Percentiles rank a stretch among this genome's conserved stretches.
Conservation (phyloP, 2,113 vertebrate genomes). For the Chaetodon trifascialis region DNA sequence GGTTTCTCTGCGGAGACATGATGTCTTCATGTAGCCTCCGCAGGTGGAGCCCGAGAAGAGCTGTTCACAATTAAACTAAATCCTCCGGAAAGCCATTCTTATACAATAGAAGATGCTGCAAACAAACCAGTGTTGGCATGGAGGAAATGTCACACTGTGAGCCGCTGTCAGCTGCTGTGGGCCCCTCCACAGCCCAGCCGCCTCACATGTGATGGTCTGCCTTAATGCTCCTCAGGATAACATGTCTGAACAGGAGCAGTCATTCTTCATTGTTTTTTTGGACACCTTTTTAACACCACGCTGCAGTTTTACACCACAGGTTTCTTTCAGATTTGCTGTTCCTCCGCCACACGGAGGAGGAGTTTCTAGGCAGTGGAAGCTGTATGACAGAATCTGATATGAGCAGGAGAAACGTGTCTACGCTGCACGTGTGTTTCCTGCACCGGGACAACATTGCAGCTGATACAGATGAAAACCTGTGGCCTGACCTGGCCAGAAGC, state of each 20-base stretch:
- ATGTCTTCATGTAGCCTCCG: background rate
- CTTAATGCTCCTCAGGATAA: background rate
- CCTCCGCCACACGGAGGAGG: background rate
- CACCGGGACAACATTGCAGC: background rate
- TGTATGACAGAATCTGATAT: conserved; percentile 13
- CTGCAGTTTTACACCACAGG: background rate
- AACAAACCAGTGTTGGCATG: background rate
- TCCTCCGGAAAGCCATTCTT: background rate
- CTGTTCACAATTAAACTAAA: conserved; percentile 15
- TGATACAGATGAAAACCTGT: conserved; percentile 4
- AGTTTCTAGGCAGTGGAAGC: background rate
- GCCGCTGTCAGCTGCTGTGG: background rate
- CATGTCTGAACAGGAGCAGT: background rate
- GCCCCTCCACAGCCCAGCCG: background rate
- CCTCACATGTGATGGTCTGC: background rate
- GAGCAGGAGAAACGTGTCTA: background rate
- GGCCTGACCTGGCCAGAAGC: background rate
- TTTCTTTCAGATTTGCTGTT: conserved; percentile 15
- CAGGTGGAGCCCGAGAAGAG: background rate
- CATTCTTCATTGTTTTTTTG: background rate
- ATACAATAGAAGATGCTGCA: background rate
- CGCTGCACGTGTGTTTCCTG: background rate
- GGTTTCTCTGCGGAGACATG: background rate
- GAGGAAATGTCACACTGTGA: conserved; percentile 5
- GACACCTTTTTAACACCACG: background rate